These are phyloP conservation scores for Lithophane socia DNA, from an alignment of 2,888 invertebrate species.

Conservation along the genomic window DNA sequence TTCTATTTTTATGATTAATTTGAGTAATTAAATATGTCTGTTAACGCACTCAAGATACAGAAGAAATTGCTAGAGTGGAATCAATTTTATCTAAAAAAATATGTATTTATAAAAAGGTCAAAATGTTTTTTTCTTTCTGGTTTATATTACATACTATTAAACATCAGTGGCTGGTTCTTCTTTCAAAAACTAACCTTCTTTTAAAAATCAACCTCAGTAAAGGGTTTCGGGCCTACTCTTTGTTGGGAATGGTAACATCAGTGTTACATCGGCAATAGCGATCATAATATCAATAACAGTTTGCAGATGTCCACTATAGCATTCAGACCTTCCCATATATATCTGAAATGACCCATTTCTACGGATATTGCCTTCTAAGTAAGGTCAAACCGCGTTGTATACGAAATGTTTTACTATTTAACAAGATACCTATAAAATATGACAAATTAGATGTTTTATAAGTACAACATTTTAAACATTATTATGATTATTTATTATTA, in stretches of 20 bases:
- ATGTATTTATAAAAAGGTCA: too few relatives aligned
- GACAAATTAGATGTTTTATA: background rate
- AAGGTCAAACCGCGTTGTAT: background rate
- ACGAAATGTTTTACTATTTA: constrained; percentile 6
- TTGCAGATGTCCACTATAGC: background rate
- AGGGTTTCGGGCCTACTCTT: background rate
- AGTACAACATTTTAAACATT: background rate
- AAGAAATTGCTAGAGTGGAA: background rate
- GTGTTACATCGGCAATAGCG: background rate
- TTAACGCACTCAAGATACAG: background rate
- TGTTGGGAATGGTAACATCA: background rate
- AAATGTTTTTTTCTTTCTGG: too few relatives aligned
- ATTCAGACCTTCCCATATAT: constrained; percentile 4
- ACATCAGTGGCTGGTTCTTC: background rate
- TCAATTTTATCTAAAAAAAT: background rate
- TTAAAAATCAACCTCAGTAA: background rate
- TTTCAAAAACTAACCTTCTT: background rate
- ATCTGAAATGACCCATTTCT: constrained; percentile 6
- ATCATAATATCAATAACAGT: constrained; percentile 4
- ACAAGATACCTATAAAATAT: background rate
- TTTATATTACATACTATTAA: too few relatives aligned
- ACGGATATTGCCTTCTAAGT: background rate
- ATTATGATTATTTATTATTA: too few relatives aligned
- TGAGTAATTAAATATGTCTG: background rate
- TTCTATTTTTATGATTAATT: too few relatives aligned